Base-by-base conservation (phyloP, 37 sponge, comb jelly and placozoan genomes). In the Dysidea cf. avara region DNA sequence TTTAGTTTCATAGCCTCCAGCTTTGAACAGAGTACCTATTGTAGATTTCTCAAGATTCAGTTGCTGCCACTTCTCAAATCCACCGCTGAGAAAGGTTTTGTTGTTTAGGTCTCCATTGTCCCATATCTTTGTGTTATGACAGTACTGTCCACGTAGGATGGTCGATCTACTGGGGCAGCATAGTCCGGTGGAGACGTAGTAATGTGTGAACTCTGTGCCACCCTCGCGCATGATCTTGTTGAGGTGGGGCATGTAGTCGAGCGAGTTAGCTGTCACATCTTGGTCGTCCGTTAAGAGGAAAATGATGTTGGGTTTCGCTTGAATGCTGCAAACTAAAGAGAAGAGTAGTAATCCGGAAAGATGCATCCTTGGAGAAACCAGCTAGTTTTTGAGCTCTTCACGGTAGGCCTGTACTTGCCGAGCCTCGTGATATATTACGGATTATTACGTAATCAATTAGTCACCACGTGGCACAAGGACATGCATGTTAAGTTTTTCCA, bases 101-200 rank as follows among this genome's bases (percentile, higher is more conserved):
- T 87, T 87, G 83, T 87, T 87, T n/a, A 87, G 68, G 30, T 82
- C 88, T 17, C 88, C 88, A 62, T 81, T 81, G 78, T 87, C 88
- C 72, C 70, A 87, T 22, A 87, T 81, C 49, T 72, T 72, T 18
- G 82, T 81, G 79, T 87, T 87, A 78, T 87, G 88, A 55, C 88
- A 87, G 74, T 60, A 81, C 70, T 87, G 83, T 26, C 88, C 88
- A 2, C 58, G 35, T 4, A 87, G 56, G 39, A 87, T 81, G 34
- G 88, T 82, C 7, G 88, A 28, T 2, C 88, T 63, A 39, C 88
- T 87, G 35, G 88, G 88, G 50, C 88, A 87, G 74, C 88, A 87
- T 32, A 87, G 79, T 0, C 78, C 88, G 0, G 87, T 86, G n/a
- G 87, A 55, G 20, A 86, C 87, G 38, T 22, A 39, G 75, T 80